Conservation (phyloP, 1,140 invertebrate species). For the Eubasilissa regina region DNA sequence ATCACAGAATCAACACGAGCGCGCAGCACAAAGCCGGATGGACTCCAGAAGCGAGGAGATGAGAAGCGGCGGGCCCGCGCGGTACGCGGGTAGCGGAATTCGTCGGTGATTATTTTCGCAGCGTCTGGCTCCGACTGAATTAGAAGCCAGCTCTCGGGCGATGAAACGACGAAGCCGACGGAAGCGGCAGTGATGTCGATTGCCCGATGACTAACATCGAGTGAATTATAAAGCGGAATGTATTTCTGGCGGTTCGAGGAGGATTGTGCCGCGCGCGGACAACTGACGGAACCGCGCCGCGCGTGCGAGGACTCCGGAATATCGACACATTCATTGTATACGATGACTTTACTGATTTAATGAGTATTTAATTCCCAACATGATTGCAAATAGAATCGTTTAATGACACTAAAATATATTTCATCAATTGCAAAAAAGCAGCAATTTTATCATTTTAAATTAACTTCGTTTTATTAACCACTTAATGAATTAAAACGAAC, state of each 20-base stretch:
- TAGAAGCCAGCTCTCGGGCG: conserved; percentile 35
- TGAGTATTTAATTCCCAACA: not conserved
- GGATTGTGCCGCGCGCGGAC: conserved; percentile 13
- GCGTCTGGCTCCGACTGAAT: conserved; percentile 39
- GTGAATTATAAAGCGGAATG: conserved; percentile 21
- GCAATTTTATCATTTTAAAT: no score
- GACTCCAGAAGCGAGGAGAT: not conserved
- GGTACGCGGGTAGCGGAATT: conserved; percentile 39
- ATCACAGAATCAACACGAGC: not conserved
- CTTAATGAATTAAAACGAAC: no score
- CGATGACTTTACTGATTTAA: not conserved
- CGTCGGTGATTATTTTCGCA: conserved; percentile 33
- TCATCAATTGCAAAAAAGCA: no score
- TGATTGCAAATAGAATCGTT: not conserved
- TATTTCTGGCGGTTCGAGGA: conserved; percentile 39
- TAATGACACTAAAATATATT: no score
- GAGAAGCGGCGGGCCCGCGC: not conserved
- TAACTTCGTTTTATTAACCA: no score
- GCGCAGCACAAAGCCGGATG: not conserved
- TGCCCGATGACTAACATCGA: conserved; percentile 32
- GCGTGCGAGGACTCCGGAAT: not conserved
- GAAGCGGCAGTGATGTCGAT: conserved; percentile 3
- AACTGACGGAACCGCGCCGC: not conserved
- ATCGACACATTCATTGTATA: not conserved
- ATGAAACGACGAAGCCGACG: not conserved